Conservation (phyloP, 1,140 invertebrate species). For the Ladona fulva region DNA sequence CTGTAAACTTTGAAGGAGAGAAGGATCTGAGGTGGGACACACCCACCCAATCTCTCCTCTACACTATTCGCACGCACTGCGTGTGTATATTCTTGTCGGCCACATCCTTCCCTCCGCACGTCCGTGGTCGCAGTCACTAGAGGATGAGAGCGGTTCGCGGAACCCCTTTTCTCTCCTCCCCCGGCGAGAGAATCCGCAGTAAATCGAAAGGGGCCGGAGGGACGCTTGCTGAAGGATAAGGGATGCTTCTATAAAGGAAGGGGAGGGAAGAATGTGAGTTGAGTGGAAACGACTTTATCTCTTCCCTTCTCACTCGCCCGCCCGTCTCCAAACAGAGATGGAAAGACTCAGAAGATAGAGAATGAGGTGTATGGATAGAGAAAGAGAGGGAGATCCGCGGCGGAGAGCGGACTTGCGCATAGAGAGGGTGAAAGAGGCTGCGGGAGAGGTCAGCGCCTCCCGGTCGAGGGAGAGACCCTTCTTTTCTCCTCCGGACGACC, state of each 20-base stretch:
- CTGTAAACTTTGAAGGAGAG: neutral
- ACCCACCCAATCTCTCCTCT: no score
- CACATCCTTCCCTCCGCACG: no score
- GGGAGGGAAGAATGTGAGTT: neutral
- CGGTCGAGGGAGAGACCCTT: neutral
- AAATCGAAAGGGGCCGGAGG: neutral
- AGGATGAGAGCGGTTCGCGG: no score
- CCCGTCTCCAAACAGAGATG: neutral
- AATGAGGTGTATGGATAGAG: neutral
- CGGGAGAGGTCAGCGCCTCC: neutral
- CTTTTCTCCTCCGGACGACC: neutral
- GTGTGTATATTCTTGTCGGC: no score
- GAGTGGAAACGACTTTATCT: constrained; percentile 7
- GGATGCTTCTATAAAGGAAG: neutral
- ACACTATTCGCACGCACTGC: no score
- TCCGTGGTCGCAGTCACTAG: no score
- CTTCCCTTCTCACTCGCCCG: neutral
- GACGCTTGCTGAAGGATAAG: neutral
- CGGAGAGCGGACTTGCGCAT: neutral
- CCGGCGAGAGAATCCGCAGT: no score
- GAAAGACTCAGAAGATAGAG: neutral
- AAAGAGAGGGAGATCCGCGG: neutral
- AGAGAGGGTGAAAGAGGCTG: neutral
- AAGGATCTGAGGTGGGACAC: neutral
- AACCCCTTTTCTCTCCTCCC: no score